Evolutionary conservation across 2,113 vertebrate genomes (phyloP).

Genomic region (Siniperca chuatsi): DNA sequence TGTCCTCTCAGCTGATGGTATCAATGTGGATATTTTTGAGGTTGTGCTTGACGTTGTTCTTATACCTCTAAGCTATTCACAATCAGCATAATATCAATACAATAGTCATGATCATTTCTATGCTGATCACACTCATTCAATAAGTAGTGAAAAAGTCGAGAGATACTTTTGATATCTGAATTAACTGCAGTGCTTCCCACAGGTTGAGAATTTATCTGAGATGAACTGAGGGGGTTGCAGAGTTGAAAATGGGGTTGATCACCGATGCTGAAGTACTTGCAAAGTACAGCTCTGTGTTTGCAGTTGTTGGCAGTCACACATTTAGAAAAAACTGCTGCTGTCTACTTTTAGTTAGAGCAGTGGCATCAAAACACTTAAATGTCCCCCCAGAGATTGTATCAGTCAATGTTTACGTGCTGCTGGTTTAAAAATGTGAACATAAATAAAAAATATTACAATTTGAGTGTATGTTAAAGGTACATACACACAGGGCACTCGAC

Average conservation of each 20-base stretch:
- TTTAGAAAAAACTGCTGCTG: neutral
- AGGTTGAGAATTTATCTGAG: neutral
- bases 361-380: constrained; percentile 28
- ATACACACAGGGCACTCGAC: neutral
- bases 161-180: neutral
- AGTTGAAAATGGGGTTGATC: constrained; percentile 5
- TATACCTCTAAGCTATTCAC: neutral
- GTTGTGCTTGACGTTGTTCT: neutral
- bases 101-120: neutral
- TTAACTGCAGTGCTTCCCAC: neutral
- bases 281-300: constrained; percentile 1
- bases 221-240: neutral
- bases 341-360: neutral
- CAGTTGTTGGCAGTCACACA: neutral
- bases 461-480: neutral
- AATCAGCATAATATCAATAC: neutral
- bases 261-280: neutral
- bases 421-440: neutral
- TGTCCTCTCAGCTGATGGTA: neutral
- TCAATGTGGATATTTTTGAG: neutral
- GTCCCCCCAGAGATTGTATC: neutral
- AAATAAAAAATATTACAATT: neutral
- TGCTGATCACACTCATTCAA: neutral
- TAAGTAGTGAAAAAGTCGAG: neutral
- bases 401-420: constrained; percentile 1